Evolutionary conservation across 2,888 invertebrate species (phyloP), one percentile per base, ranked within the genome.

Genomic region (Reticulitermes lucifugus): DNA sequence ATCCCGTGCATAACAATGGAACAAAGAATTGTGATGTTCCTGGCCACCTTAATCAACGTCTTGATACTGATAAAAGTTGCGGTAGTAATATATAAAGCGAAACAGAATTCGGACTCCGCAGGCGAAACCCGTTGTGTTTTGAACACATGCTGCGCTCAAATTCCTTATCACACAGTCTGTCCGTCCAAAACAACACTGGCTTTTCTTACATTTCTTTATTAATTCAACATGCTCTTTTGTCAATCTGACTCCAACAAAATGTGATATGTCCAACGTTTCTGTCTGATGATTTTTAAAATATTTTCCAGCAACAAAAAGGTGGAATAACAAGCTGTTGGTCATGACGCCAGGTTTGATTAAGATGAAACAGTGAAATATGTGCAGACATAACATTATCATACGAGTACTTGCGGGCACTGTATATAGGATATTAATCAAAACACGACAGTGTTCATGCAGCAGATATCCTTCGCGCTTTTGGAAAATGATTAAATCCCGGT

Each of bases 11-110:
- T 55, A 55, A 55, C 55, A 55, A 55, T 55, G 14, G 21, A 2
- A 55, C 55, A 18, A 55, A 18, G 55, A 55, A 14, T 55, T 55
- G 55, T 55, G 55, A 18, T 4, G 55, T 18, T 55, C 5, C 55
- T 55, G 55, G n/a, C 41, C 18, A 73, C 7, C 73, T 41, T 73
- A 73, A 73, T 73, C 73, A n/a, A 73, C 41, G 73, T 73, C 73
- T 41, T 21, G 10, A 5, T 73, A 41, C 73, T 73, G 73, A 73
- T 73, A 73, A 73, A 70, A 73, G 25, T 41, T 41, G 73, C 29
- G 14, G 73, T 41, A 22, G 41, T 21, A 41, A 73, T 73, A 73
- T 41, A 73, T 41, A 73, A 41, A 14, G 35, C 2, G 25, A 65
- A 65, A 65, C 65, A 65, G 65, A 65, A 65, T 65, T 25, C 25